Evolutionary conservation across 2,888 invertebrate species (phyloP).

Genomic region (Nebria brevicollis): DNA sequence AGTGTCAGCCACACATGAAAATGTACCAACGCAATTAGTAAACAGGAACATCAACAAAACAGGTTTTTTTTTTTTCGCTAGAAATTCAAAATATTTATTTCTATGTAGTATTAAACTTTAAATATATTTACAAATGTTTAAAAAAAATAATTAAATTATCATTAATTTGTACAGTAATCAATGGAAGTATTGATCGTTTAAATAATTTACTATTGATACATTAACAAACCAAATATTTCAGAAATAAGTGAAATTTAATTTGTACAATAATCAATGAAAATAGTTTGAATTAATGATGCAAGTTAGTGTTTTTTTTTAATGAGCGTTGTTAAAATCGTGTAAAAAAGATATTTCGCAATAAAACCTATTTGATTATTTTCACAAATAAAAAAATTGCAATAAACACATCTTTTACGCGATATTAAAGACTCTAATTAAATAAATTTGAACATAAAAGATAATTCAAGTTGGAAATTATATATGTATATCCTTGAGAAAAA

Average conservation of each 20-base stretch:
- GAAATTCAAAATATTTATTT: constrained; percentile 40
- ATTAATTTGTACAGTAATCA: constrained; percentile 18
- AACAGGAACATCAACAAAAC: constrained; percentile 49
- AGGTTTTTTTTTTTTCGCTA: constrained; percentile 32
- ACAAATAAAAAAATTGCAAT: neutral
- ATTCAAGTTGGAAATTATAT: neutral
- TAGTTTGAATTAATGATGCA: neutral
- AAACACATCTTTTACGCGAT: neutral
- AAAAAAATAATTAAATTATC: neutral
- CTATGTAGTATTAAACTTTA: constrained; percentile 20
- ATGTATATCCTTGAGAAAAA: neutral
- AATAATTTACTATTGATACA: neutral
- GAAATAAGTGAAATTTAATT: neutral
- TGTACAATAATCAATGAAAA: constrained; percentile 11
- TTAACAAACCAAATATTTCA: neutral
- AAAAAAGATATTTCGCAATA: neutral
- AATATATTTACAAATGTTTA: constrained; percentile 31
- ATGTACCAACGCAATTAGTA: constrained; percentile 57
- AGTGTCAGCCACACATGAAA: constrained; percentile 54
- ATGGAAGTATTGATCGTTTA: neutral
- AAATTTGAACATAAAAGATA: too few species aligned
- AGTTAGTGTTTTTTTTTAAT: neutral
- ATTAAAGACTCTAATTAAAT: neutral
- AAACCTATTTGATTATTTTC: constrained; percentile 33
- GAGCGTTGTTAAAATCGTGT: neutral